Evolutionary conservation across 1,140 invertebrate genomes (phyloP).

Genomic region (Drosophila serrata): DNA sequence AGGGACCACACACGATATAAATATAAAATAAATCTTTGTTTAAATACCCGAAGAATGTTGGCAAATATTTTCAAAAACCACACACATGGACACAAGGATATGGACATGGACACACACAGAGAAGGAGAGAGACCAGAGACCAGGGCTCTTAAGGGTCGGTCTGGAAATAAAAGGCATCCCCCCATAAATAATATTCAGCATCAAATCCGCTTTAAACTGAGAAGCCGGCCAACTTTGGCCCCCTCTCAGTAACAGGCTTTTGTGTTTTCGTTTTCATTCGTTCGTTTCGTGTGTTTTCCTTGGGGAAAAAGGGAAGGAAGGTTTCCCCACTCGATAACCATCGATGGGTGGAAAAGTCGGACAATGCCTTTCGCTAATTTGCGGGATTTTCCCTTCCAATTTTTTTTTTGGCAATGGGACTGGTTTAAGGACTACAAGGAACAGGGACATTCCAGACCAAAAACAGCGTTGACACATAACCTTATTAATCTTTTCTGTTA

Average conservation of each 20-base stretch:
- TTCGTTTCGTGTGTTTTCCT: conserved; percentile 14
- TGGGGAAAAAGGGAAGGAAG: neutral
- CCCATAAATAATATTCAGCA: conserved; percentile 79
- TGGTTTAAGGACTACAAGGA: neutral
- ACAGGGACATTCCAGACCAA: neutral
- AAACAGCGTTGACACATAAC: conserved; percentile 10
- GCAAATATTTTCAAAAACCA: conserved; percentile 71
- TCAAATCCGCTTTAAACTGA: conserved; percentile 79
- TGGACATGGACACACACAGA: neutral
- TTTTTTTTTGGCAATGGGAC: conserved; percentile 12
- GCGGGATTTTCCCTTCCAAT: conserved; percentile 24
- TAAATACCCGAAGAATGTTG: conserved; percentile 82
- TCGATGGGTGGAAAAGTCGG: conserved; percentile 35
- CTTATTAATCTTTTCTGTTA: conserved; percentile 30
- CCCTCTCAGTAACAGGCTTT: conserved; percentile 13
- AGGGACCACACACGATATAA: conserved; percentile 43
- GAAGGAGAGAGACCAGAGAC: neutral
- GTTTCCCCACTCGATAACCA: conserved; percentile 36
- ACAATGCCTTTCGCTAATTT: conserved; percentile 41
- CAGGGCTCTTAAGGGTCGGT: conserved; percentile 61
- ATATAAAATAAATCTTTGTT: conserved; percentile 83
- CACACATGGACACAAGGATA: conserved; percentile 29
- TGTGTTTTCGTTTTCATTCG: conserved; percentile 26
- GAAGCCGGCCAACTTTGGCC: conserved; percentile 24
- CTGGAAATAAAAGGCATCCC: conserved; percentile 67